A percentile compares a stretch with the other conserved stretches of the same genome.
Conservation (phyloP, 1,140 invertebrate genomes). For the Andrena cerasifolii region DNA sequence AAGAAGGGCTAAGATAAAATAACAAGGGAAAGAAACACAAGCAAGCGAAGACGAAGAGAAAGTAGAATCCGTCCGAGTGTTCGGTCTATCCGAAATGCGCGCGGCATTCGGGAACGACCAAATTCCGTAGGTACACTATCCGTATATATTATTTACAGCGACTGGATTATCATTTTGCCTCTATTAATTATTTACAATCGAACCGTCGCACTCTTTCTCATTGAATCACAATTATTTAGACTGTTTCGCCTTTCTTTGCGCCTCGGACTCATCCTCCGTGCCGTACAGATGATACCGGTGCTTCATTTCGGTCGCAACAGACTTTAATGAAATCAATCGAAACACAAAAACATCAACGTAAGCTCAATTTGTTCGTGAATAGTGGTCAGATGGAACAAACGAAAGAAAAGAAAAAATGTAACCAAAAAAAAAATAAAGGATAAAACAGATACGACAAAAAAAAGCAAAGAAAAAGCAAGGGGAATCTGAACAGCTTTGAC, state of each 20-base stretch:
- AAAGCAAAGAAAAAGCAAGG: slow-evolving; percentile 39
- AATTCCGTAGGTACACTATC: slow-evolving; percentile 47
- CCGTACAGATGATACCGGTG: slow-evolving; percentile 83
- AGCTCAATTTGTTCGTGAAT: slow-evolving; percentile 2
- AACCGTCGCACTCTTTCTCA: not conserved
- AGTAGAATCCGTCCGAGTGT: slow-evolving; percentile 24
- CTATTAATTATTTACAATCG: slow-evolving; percentile 60
- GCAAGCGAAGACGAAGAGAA: slow-evolving; percentile 16
- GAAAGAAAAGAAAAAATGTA: slow-evolving; percentile 39
- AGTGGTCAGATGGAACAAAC: not conserved
- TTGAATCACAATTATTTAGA: slow-evolving; percentile 68
- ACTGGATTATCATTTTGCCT: slow-evolving; percentile 29
- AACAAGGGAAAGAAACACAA: slow-evolving; percentile 17
- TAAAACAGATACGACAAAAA: slow-evolving; percentile 56
- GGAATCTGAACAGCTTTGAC: slow-evolving; percentile 14
- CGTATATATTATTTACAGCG: slow-evolving; percentile 58
- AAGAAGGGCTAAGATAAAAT: not conserved
- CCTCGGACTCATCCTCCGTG: slow-evolving; percentile 74
- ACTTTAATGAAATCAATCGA: slow-evolving; percentile 77
- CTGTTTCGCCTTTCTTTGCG: slow-evolving; percentile 78
- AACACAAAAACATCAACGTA: slow-evolving; percentile 71
- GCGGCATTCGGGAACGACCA: slow-evolving; percentile 19
- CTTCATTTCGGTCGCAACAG: slow-evolving; percentile 83
- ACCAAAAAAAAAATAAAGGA: slow-evolving; percentile 39
- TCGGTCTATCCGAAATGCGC: not conserved